Evolutionary conservation across 2,888 invertebrate species (phyloP), one percentile per base, ranked within the genome.

Genomic region (Eremobia ochroleuca): DNA sequence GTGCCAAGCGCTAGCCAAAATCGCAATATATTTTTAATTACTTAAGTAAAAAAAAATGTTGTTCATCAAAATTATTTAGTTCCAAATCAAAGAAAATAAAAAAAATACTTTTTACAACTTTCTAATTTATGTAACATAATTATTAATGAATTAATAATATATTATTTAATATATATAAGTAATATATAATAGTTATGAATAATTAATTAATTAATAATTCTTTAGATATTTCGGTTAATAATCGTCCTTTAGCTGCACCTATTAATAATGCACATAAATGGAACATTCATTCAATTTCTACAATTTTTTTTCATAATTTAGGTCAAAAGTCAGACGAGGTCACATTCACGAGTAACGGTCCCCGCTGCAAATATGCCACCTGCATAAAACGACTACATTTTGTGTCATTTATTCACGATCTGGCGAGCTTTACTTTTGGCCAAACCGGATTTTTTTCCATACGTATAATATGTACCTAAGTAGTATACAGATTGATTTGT

Each of bases 311-410:
- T 28, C 21, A 13, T 8, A 31, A 43, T 28, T 43, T 31, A 78
- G 52, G 79, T 43, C 79, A 78, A 55, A 62, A 52, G 78, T 77
- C 76, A 67, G 25, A 21, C 46, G 66, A 75, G 82, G 76, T 79
- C 77, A 62, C 9, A 66, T 40, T n/a, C 55, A 43, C 52, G 66
- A 61, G 74, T 55, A 34, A 34, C 21, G n/a, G 61, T 61, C 34
- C 34, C 67, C 65, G 43, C 46, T 55, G 65, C 52, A 73, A 66
- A 66, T 73, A 66, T 52, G 49, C 43, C 28, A 66, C 15, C 25
- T 65, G 65, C 65, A 62, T 81, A n/a, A 28, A 81, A 62, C 21
- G 2, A 28, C 49, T 18, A 64, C 40, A 55, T 62, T 64, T 58
- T 59, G 31, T 34, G 2, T 21, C 0, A 37, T 55, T 73, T 81